phyloP scores from a whole-genome alignment of 2,888 invertebrate genomes.

The Bimastos eiseni region DNA sequence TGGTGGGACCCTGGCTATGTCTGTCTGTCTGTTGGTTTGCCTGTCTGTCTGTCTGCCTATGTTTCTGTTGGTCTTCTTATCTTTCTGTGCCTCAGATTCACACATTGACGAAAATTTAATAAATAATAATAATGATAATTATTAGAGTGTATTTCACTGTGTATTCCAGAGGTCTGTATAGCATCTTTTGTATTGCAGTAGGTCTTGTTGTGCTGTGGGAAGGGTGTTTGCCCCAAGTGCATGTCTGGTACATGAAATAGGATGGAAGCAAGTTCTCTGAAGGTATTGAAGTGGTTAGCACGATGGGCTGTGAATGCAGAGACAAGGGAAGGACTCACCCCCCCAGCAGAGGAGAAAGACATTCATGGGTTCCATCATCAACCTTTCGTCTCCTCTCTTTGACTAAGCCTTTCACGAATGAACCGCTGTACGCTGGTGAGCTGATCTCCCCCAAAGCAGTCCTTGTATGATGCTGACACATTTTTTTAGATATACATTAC shows the following conservation, averaged over 20 bases:
- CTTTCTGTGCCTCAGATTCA: too few species aligned
- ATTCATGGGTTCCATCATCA: not conserved
- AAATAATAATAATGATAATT: too few species aligned
- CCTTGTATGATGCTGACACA: not conserved
- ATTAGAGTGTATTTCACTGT: not conserved
- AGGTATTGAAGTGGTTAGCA: not conserved
- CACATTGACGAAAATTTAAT: too few species aligned
- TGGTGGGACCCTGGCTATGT: not conserved
- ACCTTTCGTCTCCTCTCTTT: not conserved
- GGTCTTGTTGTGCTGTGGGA: not conserved
- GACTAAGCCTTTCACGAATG: not conserved
- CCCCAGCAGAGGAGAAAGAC: not conserved
- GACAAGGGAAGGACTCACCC: too few species aligned
- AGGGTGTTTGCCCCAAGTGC: not conserved
- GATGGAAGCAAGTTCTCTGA: not conserved
- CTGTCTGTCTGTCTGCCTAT: not conserved
- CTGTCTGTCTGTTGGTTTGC: not conserved
- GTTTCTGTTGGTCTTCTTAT: not conserved
- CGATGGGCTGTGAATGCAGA: not conserved
- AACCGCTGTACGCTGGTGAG: too few species aligned
- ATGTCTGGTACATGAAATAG: not conserved
- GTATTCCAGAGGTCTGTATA: not conserved
- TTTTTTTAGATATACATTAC: not conserved
- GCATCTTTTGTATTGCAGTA: not conserved
- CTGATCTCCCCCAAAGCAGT: not conserved